Evolutionary conservation across 2,888 invertebrate species (phyloP).

Genomic region (Coenonympha glycerion): DNA sequence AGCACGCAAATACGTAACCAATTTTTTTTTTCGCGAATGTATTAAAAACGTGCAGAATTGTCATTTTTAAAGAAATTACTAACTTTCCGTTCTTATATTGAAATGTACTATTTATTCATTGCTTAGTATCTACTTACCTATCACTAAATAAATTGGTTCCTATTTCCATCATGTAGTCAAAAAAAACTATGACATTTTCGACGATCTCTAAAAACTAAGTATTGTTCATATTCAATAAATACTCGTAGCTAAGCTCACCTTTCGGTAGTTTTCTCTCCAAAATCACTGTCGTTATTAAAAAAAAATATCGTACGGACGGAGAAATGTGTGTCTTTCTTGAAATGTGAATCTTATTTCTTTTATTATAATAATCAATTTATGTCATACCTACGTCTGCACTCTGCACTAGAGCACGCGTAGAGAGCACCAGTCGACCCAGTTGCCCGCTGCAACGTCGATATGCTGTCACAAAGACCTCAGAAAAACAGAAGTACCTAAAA

Average conservation of each 20-base stretch:
- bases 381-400: constrained; percentile 5
- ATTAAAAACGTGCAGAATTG: too few relatives aligned
- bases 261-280: constrained; percentile 32
- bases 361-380: constrained; percentile 19
- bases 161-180: too few relatives aligned
- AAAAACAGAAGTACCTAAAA: constrained; percentile 24
- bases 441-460: constrained; percentile 49
- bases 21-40: too few relatives aligned
- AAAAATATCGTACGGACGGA: constrained; percentile 31
- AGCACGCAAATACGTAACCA: too few relatives aligned
- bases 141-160: too few relatives aligned
- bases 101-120: too few relatives aligned
- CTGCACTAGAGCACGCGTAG: constrained; percentile 45
- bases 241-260: constrained; percentile 13
- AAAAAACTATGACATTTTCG: too few relatives aligned
- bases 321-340: neutral
- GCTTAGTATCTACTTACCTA: too few relatives aligned
- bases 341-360: constrained; percentile 15
- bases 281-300: constrained; percentile 40
- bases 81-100: too few relatives aligned
- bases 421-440: constrained; percentile 61
- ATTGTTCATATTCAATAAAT: constrained; percentile 17
- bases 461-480: constrained; percentile 37
- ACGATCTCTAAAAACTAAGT: too few relatives aligned
- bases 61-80: too few relatives aligned